These are phyloP conservation scores for Mohoua ochrocephala DNA, from an alignment of 2,113 vertebrate genomes.

Conservation along the genomic window DNA sequence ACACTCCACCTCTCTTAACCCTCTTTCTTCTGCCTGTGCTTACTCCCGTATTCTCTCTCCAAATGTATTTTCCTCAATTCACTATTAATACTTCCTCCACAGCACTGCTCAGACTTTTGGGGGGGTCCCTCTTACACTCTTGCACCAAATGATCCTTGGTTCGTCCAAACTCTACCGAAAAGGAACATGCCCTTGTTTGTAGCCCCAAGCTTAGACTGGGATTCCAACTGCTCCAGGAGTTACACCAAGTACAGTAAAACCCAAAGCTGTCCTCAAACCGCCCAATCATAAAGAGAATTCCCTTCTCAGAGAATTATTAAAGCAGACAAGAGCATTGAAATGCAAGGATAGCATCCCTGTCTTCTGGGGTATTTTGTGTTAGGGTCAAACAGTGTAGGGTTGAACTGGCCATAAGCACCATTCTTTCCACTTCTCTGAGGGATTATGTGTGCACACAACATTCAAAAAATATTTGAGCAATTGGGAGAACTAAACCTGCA, in stretches of 20 bases:
- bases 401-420: not conserved
- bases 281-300: not conserved
- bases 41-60: not conserved
- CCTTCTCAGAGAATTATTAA: not conserved
- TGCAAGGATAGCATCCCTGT: not conserved
- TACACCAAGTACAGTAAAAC: not conserved
- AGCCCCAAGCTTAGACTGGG: not conserved
- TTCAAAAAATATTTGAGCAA: not conserved
- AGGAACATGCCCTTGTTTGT: not conserved
- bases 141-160: not conserved
- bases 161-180: not conserved
- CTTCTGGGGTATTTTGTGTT: not conserved
- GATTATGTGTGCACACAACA: not conserved
- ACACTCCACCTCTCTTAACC: not conserved
- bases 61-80: not conserved
- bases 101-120: not conserved
- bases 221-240: not conserved
- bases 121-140: not conserved
- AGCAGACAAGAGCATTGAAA: not conserved
- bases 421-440: not conserved
- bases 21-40: not conserved
- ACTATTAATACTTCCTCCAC: not conserved
- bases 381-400: not conserved
- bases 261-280: not conserved
- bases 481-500: not conserved